These are phyloP conservation scores for Osmoderma eremita DNA, from an alignment of 2,888 invertebrate species.

Conservation along the genomic window DNA sequence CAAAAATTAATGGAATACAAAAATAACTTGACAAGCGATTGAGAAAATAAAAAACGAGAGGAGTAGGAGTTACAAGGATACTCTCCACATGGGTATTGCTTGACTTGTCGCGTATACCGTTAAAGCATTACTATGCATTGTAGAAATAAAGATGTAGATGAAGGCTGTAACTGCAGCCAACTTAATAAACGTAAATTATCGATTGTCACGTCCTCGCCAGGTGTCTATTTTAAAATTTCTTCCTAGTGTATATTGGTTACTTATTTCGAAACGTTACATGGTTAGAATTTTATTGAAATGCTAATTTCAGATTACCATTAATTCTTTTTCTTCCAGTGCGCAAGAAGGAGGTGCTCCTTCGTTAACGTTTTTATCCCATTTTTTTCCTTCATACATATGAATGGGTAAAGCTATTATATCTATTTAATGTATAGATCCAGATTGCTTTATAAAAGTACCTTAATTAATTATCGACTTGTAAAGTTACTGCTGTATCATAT, in stretches of 20 bases:
- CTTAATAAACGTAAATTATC: conserved; percentile 36
- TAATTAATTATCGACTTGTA: conserved; percentile 25
- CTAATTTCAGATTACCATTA: conserved; percentile 3
- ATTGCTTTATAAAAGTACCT: conserved; percentile 16
- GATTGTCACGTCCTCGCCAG: conserved; percentile 31
- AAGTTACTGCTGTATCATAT: conserved; percentile 18
- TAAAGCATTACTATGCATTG: conserved; percentile 29
- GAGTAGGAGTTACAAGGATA: conserved; percentile 1
- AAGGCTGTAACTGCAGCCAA: conserved; percentile 21
- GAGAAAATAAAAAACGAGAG: background rate
- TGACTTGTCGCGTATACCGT: conserved; percentile 15
- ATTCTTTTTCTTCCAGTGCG: conserved; percentile 1
- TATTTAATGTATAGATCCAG: conserved; percentile 19
- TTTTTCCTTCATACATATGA: background rate
- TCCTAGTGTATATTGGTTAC: background rate
- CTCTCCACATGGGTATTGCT: background rate
- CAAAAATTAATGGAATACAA: no score
- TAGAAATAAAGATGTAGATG: conserved; percentile 35
- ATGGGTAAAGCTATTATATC: conserved; percentile 10
- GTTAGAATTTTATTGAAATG: conserved; percentile 25
- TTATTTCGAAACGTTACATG: conserved; percentile 1
- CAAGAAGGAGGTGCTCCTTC: no score
- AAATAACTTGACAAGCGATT: background rate
- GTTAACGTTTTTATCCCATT: background rate
- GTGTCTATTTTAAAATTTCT: conserved; percentile 4